Evolutionary conservation across 2,113 vertebrate genomes (phyloP).

Genomic region (Phrynosoma platyrhinos): DNA sequence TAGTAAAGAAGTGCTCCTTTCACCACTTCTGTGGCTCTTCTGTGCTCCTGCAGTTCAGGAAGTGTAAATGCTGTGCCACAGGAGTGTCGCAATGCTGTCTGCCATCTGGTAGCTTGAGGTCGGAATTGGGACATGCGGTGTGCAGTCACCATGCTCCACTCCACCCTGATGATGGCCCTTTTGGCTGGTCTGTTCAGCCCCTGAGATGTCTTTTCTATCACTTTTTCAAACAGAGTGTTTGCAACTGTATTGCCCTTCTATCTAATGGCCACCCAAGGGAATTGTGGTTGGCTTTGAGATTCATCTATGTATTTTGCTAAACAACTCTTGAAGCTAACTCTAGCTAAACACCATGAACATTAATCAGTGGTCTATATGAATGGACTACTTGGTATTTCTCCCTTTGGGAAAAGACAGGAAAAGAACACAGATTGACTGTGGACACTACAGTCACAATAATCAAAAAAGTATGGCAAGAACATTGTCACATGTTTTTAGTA

Average conservation of each 20-base stretch:
- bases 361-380: slow-evolving; percentile 74
- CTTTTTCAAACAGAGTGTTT: slow-evolving; percentile 74
- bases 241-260: slow-evolving; percentile 70
- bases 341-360: slow-evolving; percentile 58
- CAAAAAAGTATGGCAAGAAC: slow-evolving; percentile 58
- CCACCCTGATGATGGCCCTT: too few species aligned
- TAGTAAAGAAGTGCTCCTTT: too few species aligned
- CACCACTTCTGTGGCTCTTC: too few species aligned
- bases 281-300: slow-evolving; percentile 70
- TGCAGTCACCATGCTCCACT: too few species aligned
- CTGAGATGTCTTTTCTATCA: slow-evolving; percentile 59
- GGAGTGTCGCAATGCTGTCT: too few species aligned
- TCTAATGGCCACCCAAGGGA: slow-evolving; percentile 71
- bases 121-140: too few species aligned
- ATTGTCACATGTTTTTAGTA: slow-evolving; percentile 57
- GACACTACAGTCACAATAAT: slow-evolving; percentile 54
- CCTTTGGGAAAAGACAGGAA: slow-evolving; percentile 44
- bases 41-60: too few species aligned
- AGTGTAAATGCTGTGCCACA: too few species aligned
- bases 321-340: slow-evolving; percentile 57
- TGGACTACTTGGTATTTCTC: slow-evolving; percentile 61
- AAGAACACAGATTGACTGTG: slow-evolving; percentile 48
- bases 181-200: too few species aligned
- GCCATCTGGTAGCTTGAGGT: too few species aligned
- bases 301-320: slow-evolving; percentile 69